Percentiles rank a stretch among this genome's conserved stretches.
Conservation (phyloP, 2,113 vertebrate species). For the Camelus bactrianus region DNA sequence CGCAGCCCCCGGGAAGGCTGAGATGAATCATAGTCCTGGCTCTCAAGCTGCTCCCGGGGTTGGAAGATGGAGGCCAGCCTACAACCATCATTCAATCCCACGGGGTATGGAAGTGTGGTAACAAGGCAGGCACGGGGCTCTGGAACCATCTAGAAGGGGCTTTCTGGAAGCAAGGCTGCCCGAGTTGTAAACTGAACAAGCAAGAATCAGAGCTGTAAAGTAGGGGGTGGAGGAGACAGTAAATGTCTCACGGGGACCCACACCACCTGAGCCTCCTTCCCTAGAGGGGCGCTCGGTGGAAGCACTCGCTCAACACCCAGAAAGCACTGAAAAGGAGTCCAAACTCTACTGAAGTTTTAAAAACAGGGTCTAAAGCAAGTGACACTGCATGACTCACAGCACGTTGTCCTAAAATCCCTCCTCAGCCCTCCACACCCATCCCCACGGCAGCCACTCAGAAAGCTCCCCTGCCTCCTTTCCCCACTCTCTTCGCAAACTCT, state of each 20-base stretch:
- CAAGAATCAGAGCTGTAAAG: background rate
- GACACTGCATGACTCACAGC: background rate
- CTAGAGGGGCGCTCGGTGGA: background rate
- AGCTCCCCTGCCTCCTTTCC: slow-evolving; percentile 4
- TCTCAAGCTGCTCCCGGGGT: background rate
- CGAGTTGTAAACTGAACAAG: background rate
- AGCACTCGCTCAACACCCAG: background rate
- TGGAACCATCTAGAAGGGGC: background rate
- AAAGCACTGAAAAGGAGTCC: background rate
- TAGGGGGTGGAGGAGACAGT: background rate
- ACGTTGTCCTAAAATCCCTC: background rate
- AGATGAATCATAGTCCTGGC: background rate
- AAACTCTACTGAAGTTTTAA: background rate
- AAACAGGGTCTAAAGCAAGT: background rate
- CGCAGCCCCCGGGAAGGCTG: background rate
- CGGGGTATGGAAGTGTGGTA: background rate
- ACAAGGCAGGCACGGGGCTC: background rate
- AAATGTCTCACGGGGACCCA: background rate
- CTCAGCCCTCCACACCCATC: background rate
- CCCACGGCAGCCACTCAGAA: slow-evolving; percentile 18
- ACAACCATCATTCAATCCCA: background rate
- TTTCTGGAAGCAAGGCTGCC: background rate
- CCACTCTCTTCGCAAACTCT: background rate
- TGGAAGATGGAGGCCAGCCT: background rate
- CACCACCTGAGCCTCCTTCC: background rate